These are phyloP conservation scores for Willisornis vidua DNA, from an alignment of 2,113 vertebrate genomes.

Conservation along the genomic window DNA sequence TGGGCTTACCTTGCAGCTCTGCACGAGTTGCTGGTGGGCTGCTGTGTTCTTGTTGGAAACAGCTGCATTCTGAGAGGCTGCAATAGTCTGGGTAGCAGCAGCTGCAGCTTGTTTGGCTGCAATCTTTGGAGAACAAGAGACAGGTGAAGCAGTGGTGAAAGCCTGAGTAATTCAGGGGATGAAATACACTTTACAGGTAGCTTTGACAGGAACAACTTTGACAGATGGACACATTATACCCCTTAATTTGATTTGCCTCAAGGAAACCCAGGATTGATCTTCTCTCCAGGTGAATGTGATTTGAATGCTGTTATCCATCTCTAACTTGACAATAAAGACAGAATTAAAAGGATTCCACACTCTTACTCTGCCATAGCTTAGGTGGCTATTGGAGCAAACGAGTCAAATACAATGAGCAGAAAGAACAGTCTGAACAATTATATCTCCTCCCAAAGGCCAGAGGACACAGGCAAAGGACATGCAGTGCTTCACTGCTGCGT, in stretches of 20 bases:
- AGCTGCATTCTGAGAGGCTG: slow-evolving; percentile 96
- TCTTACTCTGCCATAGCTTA: background rate
- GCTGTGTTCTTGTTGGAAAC: slow-evolving; percentile 93
- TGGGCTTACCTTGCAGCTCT: slow-evolving; percentile 94
- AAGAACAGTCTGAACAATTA: background rate
- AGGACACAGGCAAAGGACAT: background rate
- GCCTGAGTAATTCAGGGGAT: background rate
- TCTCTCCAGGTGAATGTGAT: background rate
- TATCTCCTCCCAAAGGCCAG: background rate
- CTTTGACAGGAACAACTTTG: background rate
- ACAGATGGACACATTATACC: background rate
- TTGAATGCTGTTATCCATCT: background rate
- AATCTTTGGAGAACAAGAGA: slow-evolving; percentile 75
- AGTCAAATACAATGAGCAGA: background rate
- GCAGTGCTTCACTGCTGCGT: fast-evolving
- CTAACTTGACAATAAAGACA: background rate
- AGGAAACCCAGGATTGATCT: background rate
- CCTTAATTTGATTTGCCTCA: background rate
- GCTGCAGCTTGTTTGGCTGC: slow-evolving; percentile 97
- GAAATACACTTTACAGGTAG: background rate
- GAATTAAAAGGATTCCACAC: background rate
- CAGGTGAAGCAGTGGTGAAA: background rate
- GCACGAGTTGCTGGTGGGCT: slow-evolving; percentile 95
- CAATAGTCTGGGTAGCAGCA: slow-evolving; percentile 96
- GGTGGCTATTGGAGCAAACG: background rate